These are phyloP conservation scores for Phymorhynchus buccinoides DNA, from an alignment of 1,140 invertebrate genomes.

Conservation along the genomic window DNA sequence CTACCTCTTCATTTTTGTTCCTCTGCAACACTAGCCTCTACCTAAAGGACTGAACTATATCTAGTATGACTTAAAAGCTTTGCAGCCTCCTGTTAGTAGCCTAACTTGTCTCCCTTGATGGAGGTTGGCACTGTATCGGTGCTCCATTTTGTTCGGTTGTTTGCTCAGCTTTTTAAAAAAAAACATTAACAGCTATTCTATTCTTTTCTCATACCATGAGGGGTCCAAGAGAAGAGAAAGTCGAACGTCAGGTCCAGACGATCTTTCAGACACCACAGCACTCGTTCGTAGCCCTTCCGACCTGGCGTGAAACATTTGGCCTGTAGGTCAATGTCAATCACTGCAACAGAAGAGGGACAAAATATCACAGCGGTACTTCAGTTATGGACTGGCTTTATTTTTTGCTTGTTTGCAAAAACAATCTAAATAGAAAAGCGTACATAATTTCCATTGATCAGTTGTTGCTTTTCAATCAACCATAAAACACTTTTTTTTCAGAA, in stretches of 20 bases:
- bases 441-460: not conserved
- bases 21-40: no score
- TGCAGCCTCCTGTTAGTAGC: no score
- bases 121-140: no score
- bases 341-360: slow-evolving; percentile 51
- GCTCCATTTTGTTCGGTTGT: no score
- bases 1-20: no score
- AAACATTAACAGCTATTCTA: not conserved
- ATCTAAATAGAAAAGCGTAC: not conserved
- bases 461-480: not conserved
- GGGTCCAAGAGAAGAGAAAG: slow-evolving; percentile 59
- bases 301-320: slow-evolving; percentile 58
- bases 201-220: slow-evolving; percentile 54
- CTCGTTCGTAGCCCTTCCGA: slow-evolving; percentile 62
- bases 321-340: slow-evolving; percentile 61
- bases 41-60: no score
- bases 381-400: not conserved
- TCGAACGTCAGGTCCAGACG: slow-evolving; percentile 54
- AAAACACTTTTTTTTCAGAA: not conserved
- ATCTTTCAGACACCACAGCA: slow-evolving; percentile 56
- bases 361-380: not conserved
- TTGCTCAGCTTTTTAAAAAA: no score
- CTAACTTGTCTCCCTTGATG: no score
- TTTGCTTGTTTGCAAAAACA: not conserved
- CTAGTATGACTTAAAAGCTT: no score